Conservation (phyloP, 2,113 vertebrate species). For the Ardeotis arabs region DNA sequence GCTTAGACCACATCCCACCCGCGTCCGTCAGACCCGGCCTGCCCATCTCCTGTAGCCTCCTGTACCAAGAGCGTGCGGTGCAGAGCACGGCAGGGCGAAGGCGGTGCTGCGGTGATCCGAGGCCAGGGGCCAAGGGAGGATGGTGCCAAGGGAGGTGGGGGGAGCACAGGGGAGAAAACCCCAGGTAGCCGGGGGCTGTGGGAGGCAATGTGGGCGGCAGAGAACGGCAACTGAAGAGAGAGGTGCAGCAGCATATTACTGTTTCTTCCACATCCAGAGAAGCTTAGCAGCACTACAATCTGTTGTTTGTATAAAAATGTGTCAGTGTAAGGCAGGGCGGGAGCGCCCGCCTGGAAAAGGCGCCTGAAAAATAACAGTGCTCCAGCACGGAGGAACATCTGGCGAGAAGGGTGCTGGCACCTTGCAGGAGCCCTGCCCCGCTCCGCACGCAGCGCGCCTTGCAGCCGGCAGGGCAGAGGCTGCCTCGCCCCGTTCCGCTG, state of each 20-base stretch:
- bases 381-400: not conserved
- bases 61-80: accelerated
- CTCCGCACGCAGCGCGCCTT: accelerated
- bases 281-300: not conserved
- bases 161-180: not conserved
- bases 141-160: not conserved
- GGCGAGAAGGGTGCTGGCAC: not conserved
- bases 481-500: not conserved
- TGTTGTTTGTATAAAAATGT: not conserved
- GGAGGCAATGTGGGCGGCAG: not conserved
- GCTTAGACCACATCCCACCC: not conserved
- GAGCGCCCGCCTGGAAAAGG: not conserved
- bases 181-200: not conserved
- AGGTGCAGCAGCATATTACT: not conserved
- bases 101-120: accelerated
- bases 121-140: not conserved
- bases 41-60: not conserved
- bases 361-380: not conserved
- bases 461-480: not conserved
- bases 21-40: accelerated
- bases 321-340: not conserved
- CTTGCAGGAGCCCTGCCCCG: accelerated
- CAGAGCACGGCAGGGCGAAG: accelerated
- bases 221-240: accelerated
- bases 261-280: not conserved